Base-by-base conservation (phyloP, 2,113 vertebrate species). In the Philantomba maxwellii region DNA sequence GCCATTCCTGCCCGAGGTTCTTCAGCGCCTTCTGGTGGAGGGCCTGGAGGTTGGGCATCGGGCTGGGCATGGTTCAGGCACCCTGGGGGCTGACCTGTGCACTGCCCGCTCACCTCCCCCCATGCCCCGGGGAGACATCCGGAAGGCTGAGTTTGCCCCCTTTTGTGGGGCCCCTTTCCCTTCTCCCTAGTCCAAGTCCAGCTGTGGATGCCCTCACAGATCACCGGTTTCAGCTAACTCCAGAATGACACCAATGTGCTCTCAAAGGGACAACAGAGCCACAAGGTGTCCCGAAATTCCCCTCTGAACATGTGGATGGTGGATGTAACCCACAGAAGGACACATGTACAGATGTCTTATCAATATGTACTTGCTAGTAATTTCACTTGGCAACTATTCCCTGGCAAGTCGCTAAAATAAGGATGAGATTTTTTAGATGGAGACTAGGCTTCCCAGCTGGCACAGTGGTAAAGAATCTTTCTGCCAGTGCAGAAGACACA, bases 221-320 rank as follows among this genome's bases (percentile, higher is more conserved):
- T 83, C 1, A 3, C 53, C 36, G 16, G 36, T 39, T 77, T 45
- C 8, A 28, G 13, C 23, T 9, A 30, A 14, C 11, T n/a, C 30
- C 43, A 45, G 82, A 39, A 43, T 2, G 33, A 16, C 49, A 81
- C 70, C 36, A 16, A 1, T 0, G 53, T n/a, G 3, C 49, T 21
- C 25, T 26, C 60, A 2, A 26, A 47, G 25, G 36, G 94, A 11
- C 73, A 39, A 1, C 1, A 28, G 13, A 17, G 14, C 39, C 4
- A 3, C 19, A 0, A 15, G 1, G 10, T 0, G 5, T n/a, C 47
- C 53, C 26, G 45, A 15, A 12, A 36, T 0, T 7, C 49, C 19
- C 30, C 0, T 1, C 70, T 9, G 51, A 87, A 45, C 45, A 5
- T 47, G 19, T 21, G 13, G 45, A 36, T 33, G 5, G 33, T 5